A percentile compares a stretch with the other conserved stretches of the same genome.
Conservation (phyloP, 2,888 invertebrate genomes). For the Melinaea menophilus region DNA sequence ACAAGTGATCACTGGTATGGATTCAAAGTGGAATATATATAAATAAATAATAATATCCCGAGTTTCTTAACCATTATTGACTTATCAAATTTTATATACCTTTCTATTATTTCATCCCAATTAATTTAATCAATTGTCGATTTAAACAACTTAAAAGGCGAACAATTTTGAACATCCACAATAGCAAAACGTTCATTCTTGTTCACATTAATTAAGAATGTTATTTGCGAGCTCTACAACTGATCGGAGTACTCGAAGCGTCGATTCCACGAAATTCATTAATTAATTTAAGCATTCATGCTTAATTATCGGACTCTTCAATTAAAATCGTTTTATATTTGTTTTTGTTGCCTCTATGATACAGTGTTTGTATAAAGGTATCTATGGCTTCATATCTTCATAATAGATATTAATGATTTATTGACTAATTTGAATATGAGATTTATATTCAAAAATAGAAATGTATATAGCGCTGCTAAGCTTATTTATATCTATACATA, state of each 20-base stretch:
- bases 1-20: neutral
- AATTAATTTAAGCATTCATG: constrained; percentile 75
- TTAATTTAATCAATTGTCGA: constrained; percentile 15
- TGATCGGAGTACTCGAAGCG: constrained; percentile 36
- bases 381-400: constrained; percentile 35
- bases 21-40: too few species aligned
- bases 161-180: constrained; percentile 52
- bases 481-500: too few species aligned
- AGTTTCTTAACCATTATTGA: neutral
- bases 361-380: neutral
- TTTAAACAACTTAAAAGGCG: constrained; percentile 40
- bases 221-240: constrained; percentile 54
- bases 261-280: constrained; percentile 64
- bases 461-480: too few species aligned
- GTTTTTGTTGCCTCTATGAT: constrained; percentile 32
- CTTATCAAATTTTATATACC: neutral
- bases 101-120: neutral
- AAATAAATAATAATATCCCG: too few species aligned
- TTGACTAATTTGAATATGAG: too few species aligned
- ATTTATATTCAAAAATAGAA: too few species aligned
- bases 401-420: too few species aligned
- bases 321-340: constrained; percentile 70
- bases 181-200: constrained; percentile 58
- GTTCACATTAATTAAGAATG: constrained; percentile 67
- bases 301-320: constrained; percentile 74